Conservation (phyloP, 2,113 vertebrate species). For the Grus americana region DNA sequence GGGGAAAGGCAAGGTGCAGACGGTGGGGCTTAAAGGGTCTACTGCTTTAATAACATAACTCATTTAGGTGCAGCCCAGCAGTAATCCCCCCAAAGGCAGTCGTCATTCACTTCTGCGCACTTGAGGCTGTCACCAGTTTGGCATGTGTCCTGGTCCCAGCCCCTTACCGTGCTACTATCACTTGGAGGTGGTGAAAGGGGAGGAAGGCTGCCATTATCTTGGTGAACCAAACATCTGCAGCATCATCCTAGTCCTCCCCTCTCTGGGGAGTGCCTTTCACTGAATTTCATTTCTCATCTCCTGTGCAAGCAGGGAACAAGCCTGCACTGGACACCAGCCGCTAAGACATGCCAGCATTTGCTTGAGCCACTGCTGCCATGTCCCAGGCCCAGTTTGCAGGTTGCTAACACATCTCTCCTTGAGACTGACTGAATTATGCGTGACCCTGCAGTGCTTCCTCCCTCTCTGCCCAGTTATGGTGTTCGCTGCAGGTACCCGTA, state of each 20-base stretch:
- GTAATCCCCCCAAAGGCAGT: background rate
- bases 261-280: background rate
- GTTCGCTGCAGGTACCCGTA: background rate
- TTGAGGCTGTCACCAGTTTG: fast-evolving
- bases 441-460: background rate
- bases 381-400: background rate
- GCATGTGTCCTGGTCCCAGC: fast-evolving
- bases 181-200: fast-evolving
- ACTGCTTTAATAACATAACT: background rate
- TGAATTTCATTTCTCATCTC: background rate
- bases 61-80: background rate
- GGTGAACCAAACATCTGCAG: background rate
- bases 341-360: background rate
- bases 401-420: background rate
- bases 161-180: background rate
- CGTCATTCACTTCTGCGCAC: background rate
- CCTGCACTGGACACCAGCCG: background rate
- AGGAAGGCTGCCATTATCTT: background rate
- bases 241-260: background rate
- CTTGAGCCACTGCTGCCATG: background rate
- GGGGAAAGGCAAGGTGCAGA: background rate
- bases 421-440: background rate
- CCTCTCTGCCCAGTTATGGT: background rate
- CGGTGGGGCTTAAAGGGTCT: background rate
- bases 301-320: background rate